These are phyloP conservation scores for Microdon myrmicae DNA, from an alignment of 2,888 invertebrate genomes.

Conservation along the genomic window DNA sequence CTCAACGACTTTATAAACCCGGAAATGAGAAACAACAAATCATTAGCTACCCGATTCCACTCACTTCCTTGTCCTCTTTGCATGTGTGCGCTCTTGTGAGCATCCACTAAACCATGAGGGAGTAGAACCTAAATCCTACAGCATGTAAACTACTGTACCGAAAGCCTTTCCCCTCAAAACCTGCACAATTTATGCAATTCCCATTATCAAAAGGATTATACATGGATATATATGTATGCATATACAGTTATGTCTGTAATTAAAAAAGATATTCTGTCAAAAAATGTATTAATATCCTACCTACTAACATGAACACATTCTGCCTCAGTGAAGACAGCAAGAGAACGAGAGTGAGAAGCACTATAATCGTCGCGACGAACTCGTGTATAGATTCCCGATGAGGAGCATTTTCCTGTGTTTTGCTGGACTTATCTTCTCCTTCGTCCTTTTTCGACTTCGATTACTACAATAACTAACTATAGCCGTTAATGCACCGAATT, in stretches of 20 bases:
- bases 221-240: background rate
- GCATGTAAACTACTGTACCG: no score
- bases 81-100: constrained; percentile 8
- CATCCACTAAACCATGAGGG: constrained; percentile 31
- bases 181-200: constrained; percentile 19
- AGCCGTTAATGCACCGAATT: constrained; percentile 27
- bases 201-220: constrained; percentile 25
- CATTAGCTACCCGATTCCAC: constrained; percentile 44
- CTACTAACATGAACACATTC: constrained; percentile 53
- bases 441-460: background rate
- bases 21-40: constrained; percentile 51
- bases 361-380: constrained; percentile 46
- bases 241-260: background rate
- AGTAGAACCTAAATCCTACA: constrained; percentile 40
- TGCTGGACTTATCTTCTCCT: constrained; percentile 6
- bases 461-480: constrained; percentile 26
- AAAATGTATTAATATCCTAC: constrained; percentile 46
- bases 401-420: constrained; percentile 41
- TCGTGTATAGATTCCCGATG: constrained; percentile 54
- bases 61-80: constrained; percentile 8
- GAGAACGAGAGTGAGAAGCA: constrained; percentile 34
- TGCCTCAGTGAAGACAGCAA: constrained; percentile 42
- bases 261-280: constrained; percentile 33
- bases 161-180: constrained; percentile 21
- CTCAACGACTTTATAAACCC: constrained; percentile 49